These are phyloP conservation scores for Drosophila sproati DNA, from an alignment of 1,140 invertebrate genomes.

Conservation along the genomic window DNA sequence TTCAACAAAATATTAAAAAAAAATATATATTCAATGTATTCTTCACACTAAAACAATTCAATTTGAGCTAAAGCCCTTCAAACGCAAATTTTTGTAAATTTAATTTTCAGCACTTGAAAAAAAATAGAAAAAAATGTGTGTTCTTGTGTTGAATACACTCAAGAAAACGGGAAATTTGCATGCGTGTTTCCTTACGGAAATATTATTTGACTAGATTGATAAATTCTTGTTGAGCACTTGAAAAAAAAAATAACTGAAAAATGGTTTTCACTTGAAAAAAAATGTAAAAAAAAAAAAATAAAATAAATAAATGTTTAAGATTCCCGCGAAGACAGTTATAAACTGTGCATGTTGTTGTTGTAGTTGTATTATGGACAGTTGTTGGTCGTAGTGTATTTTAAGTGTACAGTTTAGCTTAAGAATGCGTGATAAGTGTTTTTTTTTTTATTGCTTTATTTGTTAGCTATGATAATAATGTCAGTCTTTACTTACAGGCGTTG, in stretches of 20 bases:
- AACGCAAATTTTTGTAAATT: not conserved
- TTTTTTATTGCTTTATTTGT: conserved; percentile 29
- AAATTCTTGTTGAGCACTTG: conserved; percentile 21
- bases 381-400: conserved; percentile 25
- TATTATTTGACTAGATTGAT: conserved; percentile 1
- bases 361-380: conserved; percentile 12
- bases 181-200: not conserved
- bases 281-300: conserved; percentile 14
- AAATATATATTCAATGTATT: conserved; percentile 24
- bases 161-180: no score
- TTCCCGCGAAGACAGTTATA: conserved; percentile 30
- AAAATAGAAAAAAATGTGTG: conserved; percentile 22
- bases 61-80: not conserved
- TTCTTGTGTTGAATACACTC: no score
- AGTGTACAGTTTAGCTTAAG: conserved; percentile 49
- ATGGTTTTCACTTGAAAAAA: conserved; percentile 20
- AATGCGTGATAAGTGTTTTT: conserved; percentile 37
- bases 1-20: conserved; percentile 63
- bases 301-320: not conserved
- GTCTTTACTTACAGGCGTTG: conserved; percentile 77
- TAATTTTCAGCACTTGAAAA: conserved; percentile 40
- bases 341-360: conserved; percentile 13
- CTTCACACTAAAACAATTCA: conserved; percentile 11
- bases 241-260: conserved; percentile 41
- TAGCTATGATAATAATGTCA: conserved; percentile 43